Evolutionary conservation across 2,888 invertebrate species (phyloP).

Genomic region (Tuberolachnus salignus): DNA sequence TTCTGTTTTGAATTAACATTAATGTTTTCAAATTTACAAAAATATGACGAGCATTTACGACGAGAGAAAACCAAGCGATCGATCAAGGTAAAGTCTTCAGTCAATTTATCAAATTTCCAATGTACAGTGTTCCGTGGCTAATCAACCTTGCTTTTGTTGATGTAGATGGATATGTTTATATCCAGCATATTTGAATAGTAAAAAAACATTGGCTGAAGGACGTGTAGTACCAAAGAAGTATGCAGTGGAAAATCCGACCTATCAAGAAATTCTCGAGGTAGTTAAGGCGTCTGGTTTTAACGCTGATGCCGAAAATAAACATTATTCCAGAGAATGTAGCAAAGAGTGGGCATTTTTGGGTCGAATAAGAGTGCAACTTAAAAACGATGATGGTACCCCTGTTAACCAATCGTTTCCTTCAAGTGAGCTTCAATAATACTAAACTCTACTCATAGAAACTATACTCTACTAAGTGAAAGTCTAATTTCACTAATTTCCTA

Average conservation of each 20-base stretch:
- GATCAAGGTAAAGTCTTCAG: constrained; percentile 41
- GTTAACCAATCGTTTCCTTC: constrained; percentile 74
- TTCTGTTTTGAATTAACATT: neutral
- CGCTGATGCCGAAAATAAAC: constrained; percentile 89
- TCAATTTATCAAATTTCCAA: neutral
- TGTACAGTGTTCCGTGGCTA: neutral
- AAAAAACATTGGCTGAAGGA: constrained; percentile 88
- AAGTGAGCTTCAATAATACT: constrained; percentile 62
- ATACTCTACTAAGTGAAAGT: too few species aligned
- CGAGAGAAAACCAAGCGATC: constrained; percentile 56
- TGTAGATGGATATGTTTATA: constrained; percentile 94
- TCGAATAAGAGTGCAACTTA: constrained; percentile 89
- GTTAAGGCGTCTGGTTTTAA: constrained; percentile 80
- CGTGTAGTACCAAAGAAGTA: constrained; percentile 80
- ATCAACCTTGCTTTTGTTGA: constrained; percentile 58
- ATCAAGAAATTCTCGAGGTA: constrained; percentile 93
- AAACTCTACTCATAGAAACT: too few species aligned
- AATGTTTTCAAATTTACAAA: neutral
- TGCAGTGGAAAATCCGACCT: constrained; percentile 94
- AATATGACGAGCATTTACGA: constrained; percentile 48
- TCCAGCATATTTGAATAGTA: constrained; percentile 94
- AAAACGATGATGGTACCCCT: constrained; percentile 84
- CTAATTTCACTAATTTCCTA: too few species aligned
- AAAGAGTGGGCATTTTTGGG: constrained; percentile 86
- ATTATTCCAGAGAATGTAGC: constrained; percentile 88